phyloP scores from a whole-genome alignment of 2,797 vertebrate genomes.

The Poecile montanus region DNA sequence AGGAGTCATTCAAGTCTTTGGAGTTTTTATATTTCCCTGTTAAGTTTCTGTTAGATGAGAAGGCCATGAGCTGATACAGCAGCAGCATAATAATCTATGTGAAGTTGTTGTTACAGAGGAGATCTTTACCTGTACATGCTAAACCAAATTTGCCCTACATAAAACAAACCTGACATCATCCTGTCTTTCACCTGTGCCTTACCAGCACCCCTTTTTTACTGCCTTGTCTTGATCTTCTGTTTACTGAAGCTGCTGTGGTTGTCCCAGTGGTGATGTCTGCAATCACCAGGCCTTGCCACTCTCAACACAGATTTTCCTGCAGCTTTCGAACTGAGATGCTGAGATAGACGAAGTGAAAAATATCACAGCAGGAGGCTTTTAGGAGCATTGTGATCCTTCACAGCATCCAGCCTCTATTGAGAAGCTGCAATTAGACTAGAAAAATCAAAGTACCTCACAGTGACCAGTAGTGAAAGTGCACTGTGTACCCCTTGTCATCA shows the following conservation, averaged over 20 bases:
- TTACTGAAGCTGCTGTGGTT: background rate
- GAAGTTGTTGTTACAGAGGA: background rate
- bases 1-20: conserved; percentile 14
- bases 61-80: background rate
- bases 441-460: background rate
- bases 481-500: background rate
- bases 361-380: background rate
- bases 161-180: background rate
- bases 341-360: background rate
- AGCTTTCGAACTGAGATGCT: background rate
- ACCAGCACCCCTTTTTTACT: background rate
- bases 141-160: background rate
- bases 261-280: background rate
- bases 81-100: background rate
- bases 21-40: background rate
- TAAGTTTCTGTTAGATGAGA: background rate
- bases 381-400: background rate
- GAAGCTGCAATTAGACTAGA: background rate
- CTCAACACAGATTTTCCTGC: background rate
- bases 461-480: background rate
- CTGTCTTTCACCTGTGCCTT: background rate
- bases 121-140: background rate
- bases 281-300: background rate
- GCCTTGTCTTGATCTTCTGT: background rate
- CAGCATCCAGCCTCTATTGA: background rate